Evolutionary conservation across 2,888 invertebrate genomes (phyloP).

Genomic region (Capitulum mitella): DNA sequence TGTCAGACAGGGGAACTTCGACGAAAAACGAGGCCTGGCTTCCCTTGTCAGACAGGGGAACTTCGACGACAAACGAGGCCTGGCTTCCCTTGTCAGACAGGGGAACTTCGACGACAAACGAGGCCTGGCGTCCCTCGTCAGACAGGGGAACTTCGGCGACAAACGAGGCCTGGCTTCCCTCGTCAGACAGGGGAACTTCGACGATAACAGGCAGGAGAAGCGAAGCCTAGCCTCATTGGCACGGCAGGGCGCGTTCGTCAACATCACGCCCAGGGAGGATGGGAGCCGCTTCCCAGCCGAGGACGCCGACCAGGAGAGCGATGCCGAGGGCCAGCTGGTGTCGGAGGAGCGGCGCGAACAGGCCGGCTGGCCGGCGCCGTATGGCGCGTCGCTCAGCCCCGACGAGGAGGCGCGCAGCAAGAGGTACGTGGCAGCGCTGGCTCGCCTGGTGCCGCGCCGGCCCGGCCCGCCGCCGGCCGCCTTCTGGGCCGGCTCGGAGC

Average conservation of each 20-base stretch:
- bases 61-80: not conserved
- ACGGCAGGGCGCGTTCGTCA: not conserved
- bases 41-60: not conserved
- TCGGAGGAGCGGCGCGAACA: not conserved
- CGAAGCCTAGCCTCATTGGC: not conserved
- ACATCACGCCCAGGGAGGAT: too few species aligned
- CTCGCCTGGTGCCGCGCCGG: not conserved
- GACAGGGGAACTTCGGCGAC: not conserved
- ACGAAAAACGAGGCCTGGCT: not conserved
- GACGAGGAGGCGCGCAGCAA: not conserved
- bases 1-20: not conserved
- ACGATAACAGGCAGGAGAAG: not conserved
- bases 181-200: not conserved
- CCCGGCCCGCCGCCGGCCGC: not conserved
- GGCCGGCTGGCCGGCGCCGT: not conserved
- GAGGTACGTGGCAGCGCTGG: not conserved
- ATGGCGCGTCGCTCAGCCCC: not conserved
- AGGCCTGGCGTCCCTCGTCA: not conserved
- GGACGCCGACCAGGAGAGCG: not conserved
- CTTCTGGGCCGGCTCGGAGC: not conserved
- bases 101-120: not conserved
- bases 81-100: not conserved
- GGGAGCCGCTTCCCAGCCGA: not conserved
- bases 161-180: not conserved
- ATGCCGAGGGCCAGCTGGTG: not conserved